Evolutionary conservation across 2,888 invertebrate species (phyloP), one percentile per base, ranked within the genome.

Genomic region (Digitonthophagus gazella): DNA sequence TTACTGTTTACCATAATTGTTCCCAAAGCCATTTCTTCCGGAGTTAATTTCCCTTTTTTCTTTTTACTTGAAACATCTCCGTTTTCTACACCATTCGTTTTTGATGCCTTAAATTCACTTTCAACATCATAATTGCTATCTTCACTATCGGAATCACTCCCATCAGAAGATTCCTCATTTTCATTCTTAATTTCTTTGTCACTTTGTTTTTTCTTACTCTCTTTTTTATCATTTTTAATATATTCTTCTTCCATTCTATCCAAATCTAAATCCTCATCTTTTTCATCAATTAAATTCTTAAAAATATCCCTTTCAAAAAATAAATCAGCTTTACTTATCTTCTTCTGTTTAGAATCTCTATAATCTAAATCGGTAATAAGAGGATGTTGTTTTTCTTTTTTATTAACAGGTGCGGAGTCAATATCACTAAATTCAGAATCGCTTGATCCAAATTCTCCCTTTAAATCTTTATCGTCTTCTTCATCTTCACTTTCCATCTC

Each of bases 1-100:
- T 91, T 92, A 54, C 97, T 97, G 67, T 93, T 91, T 3, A 95
- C 90, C 85, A 99, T 88, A 84, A 97, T 86, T 0, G 96, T 91
- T 1, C 97, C 99, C 44, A 99, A 83, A 0, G 99, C 98, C 72
- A 99, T 83, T 69, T 96, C 96, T 80, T 95, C 92, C 22, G 95
- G 91, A 70, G 90, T 89, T 78, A 98, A 86, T 78, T 92, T 93
- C 58, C 91, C 83, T 72, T 88, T 73, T 44, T 57, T 65, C 4
- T 64, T 64, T 8, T 28, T 20, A 61, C 5, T 58, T 68, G 16
- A 6, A 69, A 69, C 90, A 0, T 89, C 90, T 78, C 88, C 87
- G 76, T 88, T 87, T 67, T 80, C 84, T 0, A 77, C 75, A 66
- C 79, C 78, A 78, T 78, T 82, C 69, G 11, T 66, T 73, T 79